Evolutionary conservation across 2,113 vertebrate genomes (phyloP).

Genomic region (Apteryx owenii): DNA sequence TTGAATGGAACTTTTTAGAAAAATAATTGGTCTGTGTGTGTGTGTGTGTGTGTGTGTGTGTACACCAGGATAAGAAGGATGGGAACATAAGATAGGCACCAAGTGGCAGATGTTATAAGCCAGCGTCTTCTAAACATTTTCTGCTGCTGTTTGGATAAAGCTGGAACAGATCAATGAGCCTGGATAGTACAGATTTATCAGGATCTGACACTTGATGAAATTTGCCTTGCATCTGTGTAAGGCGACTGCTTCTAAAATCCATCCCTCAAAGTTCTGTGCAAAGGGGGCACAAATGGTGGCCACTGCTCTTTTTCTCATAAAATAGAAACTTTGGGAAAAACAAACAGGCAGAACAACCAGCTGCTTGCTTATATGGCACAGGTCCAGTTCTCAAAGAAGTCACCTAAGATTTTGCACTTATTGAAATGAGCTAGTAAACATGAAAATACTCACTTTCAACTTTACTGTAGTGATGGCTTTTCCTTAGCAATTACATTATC

Average conservation of each 20-base stretch:
- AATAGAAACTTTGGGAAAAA: neutral
- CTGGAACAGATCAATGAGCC: neutral
- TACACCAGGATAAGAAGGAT: neutral
- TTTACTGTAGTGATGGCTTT: neutral
- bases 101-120: neutral
- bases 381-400: neutral
- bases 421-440: neutral
- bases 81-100: neutral
- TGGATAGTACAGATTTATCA: neutral
- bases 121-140: neutral
- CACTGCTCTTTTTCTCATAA: neutral
- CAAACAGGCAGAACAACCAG: neutral
- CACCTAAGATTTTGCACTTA: neutral
- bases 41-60: neutral
- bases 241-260: neutral
- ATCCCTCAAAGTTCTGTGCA: neutral
- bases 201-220: neutral
- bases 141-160: neutral
- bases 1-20: neutral
- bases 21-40: neutral
- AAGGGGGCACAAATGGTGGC: neutral
- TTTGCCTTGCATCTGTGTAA: neutral
- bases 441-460: neutral
- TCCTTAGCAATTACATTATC: neutral
- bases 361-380: neutral